Evolutionary conservation across 2,888 invertebrate genomes (phyloP).

Genomic region (Agrotis exclamationis): DNA sequence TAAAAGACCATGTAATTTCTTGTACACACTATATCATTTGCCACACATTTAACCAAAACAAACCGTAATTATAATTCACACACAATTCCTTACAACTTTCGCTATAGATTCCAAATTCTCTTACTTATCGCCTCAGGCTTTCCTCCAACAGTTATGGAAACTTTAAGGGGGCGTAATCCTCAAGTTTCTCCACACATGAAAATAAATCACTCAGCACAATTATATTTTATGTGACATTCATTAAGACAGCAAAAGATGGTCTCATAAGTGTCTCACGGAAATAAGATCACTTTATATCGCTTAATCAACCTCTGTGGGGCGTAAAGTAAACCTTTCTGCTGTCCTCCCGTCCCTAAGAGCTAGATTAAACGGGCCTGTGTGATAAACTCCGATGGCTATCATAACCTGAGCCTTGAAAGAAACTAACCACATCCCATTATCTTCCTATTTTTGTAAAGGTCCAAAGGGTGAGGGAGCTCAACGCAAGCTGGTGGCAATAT

Average conservation of each 20-base stretch:
- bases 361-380: constrained; percentile 87
- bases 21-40: constrained; percentile 47
- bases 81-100: constrained; percentile 53
- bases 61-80: constrained; percentile 45
- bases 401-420: constrained; percentile 67
- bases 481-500: constrained; percentile 76
- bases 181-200: constrained; percentile 37
- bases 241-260: constrained; percentile 73
- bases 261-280: constrained; percentile 78
- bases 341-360: constrained; percentile 82
- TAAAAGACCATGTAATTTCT: not conserved
- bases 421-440: constrained; percentile 40
- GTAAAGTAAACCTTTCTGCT: constrained; percentile 79
- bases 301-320: constrained; percentile 81
- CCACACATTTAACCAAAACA: constrained; percentile 53
- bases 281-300: constrained; percentile 82
- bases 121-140: constrained; percentile 60
- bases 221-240: constrained; percentile 74
- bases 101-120: constrained; percentile 61
- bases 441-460: constrained; percentile 11
- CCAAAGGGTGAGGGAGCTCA: constrained; percentile 69
- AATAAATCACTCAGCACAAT: constrained; percentile 69
- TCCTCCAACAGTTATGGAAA: constrained; percentile 56
- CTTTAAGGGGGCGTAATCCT: constrained; percentile 44
- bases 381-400: constrained; percentile 82